Conservation (phyloP, 2,113 vertebrate genomes). For the Chrysemys picta region DNA sequence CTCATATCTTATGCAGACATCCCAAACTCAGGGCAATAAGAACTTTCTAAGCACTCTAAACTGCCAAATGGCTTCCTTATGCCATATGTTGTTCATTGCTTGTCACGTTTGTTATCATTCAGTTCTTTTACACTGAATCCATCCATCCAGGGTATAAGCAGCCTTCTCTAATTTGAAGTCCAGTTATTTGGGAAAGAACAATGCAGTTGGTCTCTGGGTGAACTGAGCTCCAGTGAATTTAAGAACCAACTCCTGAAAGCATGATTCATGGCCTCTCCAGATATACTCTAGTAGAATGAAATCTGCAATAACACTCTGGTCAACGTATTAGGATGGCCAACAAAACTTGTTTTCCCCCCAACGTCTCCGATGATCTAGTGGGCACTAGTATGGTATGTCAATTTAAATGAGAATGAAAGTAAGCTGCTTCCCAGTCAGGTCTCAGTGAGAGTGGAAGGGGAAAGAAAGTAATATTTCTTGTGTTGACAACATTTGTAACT, state of each 20-base stretch:
- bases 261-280: background rate
- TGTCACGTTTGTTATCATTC: conserved; percentile 52
- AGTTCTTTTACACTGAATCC: conserved; percentile 27
- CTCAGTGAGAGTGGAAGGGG: background rate
- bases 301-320: background rate
- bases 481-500: background rate
- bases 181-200: background rate
- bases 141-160: conserved; percentile 15
- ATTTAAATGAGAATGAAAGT: background rate
- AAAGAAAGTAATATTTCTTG: background rate
- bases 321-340: accelerated
- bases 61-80: conserved; percentile 34
- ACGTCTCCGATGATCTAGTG: background rate
- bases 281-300: background rate
- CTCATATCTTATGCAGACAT: conserved; percentile 51
- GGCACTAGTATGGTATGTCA: background rate
- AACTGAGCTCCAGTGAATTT: conserved; percentile 22
- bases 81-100: conserved; percentile 60
- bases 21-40: conserved; percentile 44
- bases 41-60: conserved; percentile 47
- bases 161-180: conserved; percentile 27
- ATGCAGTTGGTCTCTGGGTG: background rate
- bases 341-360: background rate
- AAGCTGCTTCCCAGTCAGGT: background rate
- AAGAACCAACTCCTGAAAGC: background rate